These are phyloP conservation scores for Akabosia matsudoensis DNA, from an alignment of 1,140 invertebrate species.

Conservation along the genomic window DNA sequence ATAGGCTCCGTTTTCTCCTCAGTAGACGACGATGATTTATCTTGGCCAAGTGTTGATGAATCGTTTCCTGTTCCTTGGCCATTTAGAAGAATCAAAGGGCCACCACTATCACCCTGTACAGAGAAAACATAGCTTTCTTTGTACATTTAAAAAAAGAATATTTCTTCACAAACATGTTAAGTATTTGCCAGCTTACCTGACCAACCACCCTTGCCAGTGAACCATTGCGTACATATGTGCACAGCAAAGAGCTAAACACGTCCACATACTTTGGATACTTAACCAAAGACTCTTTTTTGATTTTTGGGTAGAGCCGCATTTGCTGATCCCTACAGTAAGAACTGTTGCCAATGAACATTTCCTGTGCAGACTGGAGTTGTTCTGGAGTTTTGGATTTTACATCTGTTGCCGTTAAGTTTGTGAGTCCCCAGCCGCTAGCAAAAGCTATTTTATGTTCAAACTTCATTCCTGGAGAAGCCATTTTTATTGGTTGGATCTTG, in stretches of 20 bases:
- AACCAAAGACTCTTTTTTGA: not conserved
- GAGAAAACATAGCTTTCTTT: not conserved
- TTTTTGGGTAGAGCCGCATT: not conserved
- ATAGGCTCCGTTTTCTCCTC: slow-evolving; percentile 15
- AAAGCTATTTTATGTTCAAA: not conserved
- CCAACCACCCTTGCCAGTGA: not conserved
- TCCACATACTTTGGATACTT: slow-evolving; percentile 17
- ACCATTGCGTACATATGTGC: not conserved
- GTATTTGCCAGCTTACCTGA: not conserved
- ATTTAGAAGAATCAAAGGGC: slow-evolving; percentile 15
- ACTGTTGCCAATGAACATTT: slow-evolving; percentile 19
- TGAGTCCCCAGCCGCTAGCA: slow-evolving; percentile 28
- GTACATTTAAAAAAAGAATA: not conserved
- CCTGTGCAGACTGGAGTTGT: not conserved
- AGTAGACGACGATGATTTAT: not conserved
- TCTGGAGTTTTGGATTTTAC: not conserved
- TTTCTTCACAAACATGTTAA: too few species aligned
- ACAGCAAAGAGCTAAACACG: slow-evolving; percentile 6
- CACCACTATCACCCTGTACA: slow-evolving; percentile 31
- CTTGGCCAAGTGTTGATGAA: not conserved
- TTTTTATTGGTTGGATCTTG: not conserved
- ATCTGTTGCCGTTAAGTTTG: not conserved
- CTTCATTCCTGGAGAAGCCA: slow-evolving; percentile 1
- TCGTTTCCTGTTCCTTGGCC: not conserved
- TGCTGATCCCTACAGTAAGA: not conserved